Evolutionary conservation across 2,113 vertebrate genomes (phyloP).

Genomic region (Promerops cafer): DNA sequence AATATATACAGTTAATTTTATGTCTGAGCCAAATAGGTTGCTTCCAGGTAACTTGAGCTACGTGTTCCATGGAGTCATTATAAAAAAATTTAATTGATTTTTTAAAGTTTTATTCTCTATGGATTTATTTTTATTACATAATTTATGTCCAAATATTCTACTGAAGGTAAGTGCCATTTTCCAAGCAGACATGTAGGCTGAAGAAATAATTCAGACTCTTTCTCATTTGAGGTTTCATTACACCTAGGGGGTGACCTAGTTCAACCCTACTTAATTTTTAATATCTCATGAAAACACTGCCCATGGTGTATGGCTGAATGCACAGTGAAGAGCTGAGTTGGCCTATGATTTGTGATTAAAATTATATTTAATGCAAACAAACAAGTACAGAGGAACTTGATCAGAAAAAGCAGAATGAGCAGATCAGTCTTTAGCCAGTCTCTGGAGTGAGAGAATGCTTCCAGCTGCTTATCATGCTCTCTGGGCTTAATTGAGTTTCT

Average conservation of each 20-base stretch:
- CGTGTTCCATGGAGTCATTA: accelerated
- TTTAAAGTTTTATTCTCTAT: background rate
- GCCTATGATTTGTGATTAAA: background rate
- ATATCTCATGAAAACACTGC: background rate
- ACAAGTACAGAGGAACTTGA: background rate
- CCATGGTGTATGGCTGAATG: background rate
- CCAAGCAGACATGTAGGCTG: background rate
- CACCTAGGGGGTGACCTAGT: background rate
- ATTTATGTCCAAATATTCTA: background rate
- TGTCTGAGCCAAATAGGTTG: background rate
- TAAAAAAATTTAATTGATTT: background rate
- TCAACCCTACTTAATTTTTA: slow-evolving; percentile 3
- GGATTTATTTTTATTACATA: background rate
- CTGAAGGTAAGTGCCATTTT: background rate
- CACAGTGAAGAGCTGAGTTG: background rate
- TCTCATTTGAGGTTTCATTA: background rate
- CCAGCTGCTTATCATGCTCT: background rate
- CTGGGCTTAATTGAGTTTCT: background rate
- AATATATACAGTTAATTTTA: background rate
- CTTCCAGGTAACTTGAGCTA: background rate
- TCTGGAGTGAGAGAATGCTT: background rate
- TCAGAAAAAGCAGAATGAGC: background rate
- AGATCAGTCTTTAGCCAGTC: background rate
- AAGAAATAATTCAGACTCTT: background rate
- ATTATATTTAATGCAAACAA: background rate